Evolutionary conservation across 2,797 vertebrate genomes (phyloP).

Genomic region (Aplochiton taeniatus): DNA sequence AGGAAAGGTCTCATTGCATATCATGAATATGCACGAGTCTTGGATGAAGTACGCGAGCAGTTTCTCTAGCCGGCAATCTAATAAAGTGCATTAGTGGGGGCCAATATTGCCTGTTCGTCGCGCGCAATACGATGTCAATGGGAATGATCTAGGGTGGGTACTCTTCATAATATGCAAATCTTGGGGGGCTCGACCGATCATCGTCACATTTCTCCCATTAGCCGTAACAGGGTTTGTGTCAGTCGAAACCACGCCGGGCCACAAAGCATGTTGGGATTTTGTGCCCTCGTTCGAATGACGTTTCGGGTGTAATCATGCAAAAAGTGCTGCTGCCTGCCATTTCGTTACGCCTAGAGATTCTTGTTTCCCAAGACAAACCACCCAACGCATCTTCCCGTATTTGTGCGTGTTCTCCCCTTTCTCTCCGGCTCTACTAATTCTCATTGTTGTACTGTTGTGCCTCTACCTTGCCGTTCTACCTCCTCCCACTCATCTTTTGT

Average conservation of each 20-base stretch:
- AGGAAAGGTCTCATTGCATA: conserved; percentile 31
- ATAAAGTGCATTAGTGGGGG: conserved; percentile 58
- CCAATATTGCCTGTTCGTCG: conserved; percentile 58
- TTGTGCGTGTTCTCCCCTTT: background rate
- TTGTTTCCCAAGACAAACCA: background rate
- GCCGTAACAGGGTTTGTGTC: conserved; percentile 21
- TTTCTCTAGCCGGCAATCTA: conserved; percentile 28
- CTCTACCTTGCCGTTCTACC: background rate
- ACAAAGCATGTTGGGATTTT: conserved; percentile 62
- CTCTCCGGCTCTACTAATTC: conserved; percentile 11
- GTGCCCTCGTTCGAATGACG: conserved; percentile 72
- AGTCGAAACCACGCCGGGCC: conserved; percentile 44
- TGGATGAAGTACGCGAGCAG: conserved; percentile 35
- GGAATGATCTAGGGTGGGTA: conserved; percentile 57
- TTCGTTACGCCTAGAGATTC: conserved; percentile 42
- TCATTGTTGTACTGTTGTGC: background rate
- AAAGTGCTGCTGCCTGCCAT: conserved; percentile 68
- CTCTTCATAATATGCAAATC: conserved; percentile 70
- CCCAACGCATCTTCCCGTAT: background rate
- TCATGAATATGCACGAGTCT: conserved; percentile 47
- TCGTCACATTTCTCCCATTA: conserved; percentile 49
- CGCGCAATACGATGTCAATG: conserved; percentile 54
- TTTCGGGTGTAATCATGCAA: conserved; percentile 74
- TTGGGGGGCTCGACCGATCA: conserved; percentile 38
- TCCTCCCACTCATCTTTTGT: conserved; percentile 13